Base-by-base conservation (phyloP, 2,888 invertebrate species). In the Nudaria mundana region DNA sequence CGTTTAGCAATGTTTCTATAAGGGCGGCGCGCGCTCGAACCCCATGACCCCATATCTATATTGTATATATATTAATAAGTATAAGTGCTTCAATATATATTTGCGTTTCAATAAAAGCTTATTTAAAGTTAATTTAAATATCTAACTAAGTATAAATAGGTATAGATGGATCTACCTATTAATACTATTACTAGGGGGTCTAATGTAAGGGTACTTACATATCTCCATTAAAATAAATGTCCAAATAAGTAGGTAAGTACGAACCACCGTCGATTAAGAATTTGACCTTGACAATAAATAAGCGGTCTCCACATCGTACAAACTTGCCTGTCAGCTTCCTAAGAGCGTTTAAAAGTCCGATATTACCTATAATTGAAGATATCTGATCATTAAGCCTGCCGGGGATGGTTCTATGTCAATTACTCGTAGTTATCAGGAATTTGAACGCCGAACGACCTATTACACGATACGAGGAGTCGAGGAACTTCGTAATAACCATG, bases 291-390 rank as follows among this genome's bases (percentile, higher is more conserved):
- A 59, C 51, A 62, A 59, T 64, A 67, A 71, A 74, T 71, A 67
- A 71, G 58, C 52, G 54, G 66, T 54, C 41, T 56, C 46, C 22
- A 44, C 63, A 57, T 62, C 59, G 51, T 38, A 55, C 53, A 50
- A 63, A 76, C 77, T 65, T 59, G 66, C 70, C 74, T 75, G 73
- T 72, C 79, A 72, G 84, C 87, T 86, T 76, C 86, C 81, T 85
- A 75, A 77, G 76, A 81, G 76, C 83, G 76, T 84, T 86, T 85
- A 86, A 83, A 71, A 70, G 68, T 75, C 78, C 72, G 73, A 80
- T 83, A 87, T 87, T 86, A 84, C 81, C 83, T 79, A 84, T 88
- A 86, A 88, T 88, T 88, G 86, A 81, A 80, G 79, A 73, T 69
- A 61, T 68, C 61, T 71, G 61, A 70, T 79, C 74, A 85, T 85